These are phyloP conservation scores for Phyllopteryx taeniolatus DNA, from an alignment of 2,113 vertebrate genomes.

Conservation along the genomic window DNA sequence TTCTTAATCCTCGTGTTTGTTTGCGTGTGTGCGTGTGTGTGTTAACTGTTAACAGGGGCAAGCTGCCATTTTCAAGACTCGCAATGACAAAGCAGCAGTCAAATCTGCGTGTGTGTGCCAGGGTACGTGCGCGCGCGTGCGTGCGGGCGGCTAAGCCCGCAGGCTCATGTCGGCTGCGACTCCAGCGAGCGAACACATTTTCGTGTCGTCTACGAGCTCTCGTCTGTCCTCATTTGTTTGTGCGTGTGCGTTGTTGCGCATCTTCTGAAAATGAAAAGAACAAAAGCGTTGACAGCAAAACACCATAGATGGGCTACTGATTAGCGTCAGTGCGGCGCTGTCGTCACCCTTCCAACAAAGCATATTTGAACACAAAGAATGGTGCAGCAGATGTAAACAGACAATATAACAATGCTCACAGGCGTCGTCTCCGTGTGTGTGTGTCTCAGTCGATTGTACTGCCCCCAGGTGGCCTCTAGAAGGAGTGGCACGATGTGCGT, in stretches of 20 bases:
- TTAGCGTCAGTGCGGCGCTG: too few species aligned
- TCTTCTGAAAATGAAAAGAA: neutral
- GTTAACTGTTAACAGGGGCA: slow-evolving; percentile 41
- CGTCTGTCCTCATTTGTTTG: slow-evolving; percentile 1
- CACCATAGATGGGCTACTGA: too few species aligned
- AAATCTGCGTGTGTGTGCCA: slow-evolving; percentile 24
- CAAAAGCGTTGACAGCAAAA: too few species aligned
- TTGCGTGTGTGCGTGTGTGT: slow-evolving; percentile 21
- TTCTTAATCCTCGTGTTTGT: slow-evolving; percentile 38
- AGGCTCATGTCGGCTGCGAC: slow-evolving; percentile 46
- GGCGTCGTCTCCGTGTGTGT: too few species aligned
- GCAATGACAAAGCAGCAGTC: slow-evolving; percentile 57
- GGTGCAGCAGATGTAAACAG: too few species aligned
- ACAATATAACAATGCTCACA: too few species aligned
- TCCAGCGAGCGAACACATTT: slow-evolving; percentile 6
- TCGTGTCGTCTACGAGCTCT: neutral
- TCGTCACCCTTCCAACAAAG: too few species aligned
- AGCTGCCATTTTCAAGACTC: slow-evolving; percentile 72
- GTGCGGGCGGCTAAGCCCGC: slow-evolving; percentile 46
- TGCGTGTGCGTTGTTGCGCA: neutral
- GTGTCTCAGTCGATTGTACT: too few species aligned
- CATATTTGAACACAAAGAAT: too few species aligned
- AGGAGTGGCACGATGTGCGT: too few species aligned
- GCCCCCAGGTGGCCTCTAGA: too few species aligned
- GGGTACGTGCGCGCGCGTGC: neutral